Percentiles rank a stretch among this genome's conserved stretches.
Conservation (phyloP, 2,888 invertebrate genomes). For the Cerceris ruficornis region DNA sequence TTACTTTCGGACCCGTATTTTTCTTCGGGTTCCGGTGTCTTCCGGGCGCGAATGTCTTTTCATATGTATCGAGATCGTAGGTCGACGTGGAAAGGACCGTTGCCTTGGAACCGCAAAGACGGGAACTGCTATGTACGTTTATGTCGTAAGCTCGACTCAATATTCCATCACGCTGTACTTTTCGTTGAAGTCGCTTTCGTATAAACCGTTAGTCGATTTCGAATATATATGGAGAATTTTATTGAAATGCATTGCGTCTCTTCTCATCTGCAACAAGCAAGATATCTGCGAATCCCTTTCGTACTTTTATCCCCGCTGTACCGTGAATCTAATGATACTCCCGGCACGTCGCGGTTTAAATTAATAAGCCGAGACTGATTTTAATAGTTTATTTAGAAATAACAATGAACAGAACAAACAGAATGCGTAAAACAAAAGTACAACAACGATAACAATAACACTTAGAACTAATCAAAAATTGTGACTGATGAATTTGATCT, state of each 20-base stretch:
- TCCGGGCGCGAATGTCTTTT: constrained; percentile 43
- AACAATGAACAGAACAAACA: too few relatives aligned
- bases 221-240: constrained; percentile 55
- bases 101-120: constrained; percentile 34
- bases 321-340: too few relatives aligned
- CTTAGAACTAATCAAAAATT: too few relatives aligned
- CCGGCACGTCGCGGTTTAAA: too few relatives aligned
- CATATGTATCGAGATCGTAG: constrained; percentile 35
- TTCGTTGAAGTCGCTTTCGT: constrained; percentile 51
- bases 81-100: constrained; percentile 2
- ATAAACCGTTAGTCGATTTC: constrained; percentile 59
- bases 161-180: constrained; percentile 50
- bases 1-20: constrained; percentile 53
- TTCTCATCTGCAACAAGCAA: constrained; percentile 38
- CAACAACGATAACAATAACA: too few relatives aligned
- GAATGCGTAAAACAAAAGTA: too few relatives aligned
- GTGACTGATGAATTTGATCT: too few relatives aligned
- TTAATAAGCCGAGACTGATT: too few relatives aligned
- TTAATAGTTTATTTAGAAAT: too few relatives aligned
- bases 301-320: constrained; percentile 20
- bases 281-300: constrained; percentile 10
- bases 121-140: constrained; percentile 49
- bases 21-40: constrained; percentile 25
- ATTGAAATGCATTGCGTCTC: constrained; percentile 59
- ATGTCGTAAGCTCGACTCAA: constrained; percentile 47